Evolutionary conservation across 2,113 vertebrate species (phyloP).

Genomic region (Petrocephalus microphthalmus): DNA sequence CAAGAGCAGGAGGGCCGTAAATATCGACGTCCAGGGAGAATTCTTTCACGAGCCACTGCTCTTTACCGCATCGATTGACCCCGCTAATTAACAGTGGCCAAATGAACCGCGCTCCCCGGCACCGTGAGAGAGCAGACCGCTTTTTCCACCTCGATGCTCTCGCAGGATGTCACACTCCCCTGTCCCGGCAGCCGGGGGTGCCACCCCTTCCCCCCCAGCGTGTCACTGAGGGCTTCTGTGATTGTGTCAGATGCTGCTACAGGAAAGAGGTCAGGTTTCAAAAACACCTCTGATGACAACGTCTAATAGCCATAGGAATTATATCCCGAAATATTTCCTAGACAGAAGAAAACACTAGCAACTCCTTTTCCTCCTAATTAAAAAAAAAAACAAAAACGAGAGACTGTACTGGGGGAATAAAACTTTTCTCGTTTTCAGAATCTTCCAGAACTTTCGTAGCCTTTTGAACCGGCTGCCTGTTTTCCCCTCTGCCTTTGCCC

Average conservation of each 20-base stretch:
- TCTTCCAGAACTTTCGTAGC: constrained; percentile 2
- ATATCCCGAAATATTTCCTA: neutral
- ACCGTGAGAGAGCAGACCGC: constrained; percentile 31
- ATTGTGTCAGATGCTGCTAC: neutral
- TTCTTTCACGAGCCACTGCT: constrained; percentile 58
- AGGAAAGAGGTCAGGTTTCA: neutral
- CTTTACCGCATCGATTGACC: constrained; percentile 56
- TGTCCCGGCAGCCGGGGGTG: neutral
- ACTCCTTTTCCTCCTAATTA: constrained; percentile 6
- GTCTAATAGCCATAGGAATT: neutral
- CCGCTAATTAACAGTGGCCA: constrained; percentile 61
- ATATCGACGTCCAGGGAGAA: constrained; percentile 50
- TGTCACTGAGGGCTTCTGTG: neutral
- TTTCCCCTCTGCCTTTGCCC: neutral
- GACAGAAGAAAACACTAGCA: neutral
- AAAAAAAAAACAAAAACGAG: constrained; percentile 3
- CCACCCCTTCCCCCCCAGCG: neutral
- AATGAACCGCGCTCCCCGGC: constrained; percentile 44
- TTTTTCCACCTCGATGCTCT: constrained; percentile 36
- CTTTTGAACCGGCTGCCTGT: constrained; percentile 8
- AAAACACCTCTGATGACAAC: neutral
- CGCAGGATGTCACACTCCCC: neutral
- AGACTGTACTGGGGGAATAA: neutral
- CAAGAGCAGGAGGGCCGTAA: constrained; percentile 52
- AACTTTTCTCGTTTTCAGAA: constrained; percentile 9